A percentile compares a stretch with the other conserved stretches of the same genome.
These are phyloP conservation scores for Malurus alboscapulatus DNA, from an alignment of 2,113 vertebrate species.

Conservation along the genomic window DNA sequence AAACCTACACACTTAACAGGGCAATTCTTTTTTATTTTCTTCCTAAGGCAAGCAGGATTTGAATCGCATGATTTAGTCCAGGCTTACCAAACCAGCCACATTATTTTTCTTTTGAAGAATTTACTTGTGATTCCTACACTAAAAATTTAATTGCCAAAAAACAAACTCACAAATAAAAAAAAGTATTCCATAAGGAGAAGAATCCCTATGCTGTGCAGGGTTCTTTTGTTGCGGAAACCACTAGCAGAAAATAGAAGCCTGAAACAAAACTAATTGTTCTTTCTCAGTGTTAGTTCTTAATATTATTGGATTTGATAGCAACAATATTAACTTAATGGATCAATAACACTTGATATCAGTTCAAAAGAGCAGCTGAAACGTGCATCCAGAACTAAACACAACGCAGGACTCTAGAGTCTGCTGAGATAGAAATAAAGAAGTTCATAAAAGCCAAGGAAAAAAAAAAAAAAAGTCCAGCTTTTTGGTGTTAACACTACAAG, in stretches of 20 bases:
- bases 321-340: background rate
- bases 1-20: background rate
- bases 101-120: background rate
- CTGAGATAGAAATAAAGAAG: background rate
- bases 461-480: background rate
- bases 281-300: background rate
- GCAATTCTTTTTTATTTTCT: background rate
- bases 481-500: background rate
- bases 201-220: background rate
- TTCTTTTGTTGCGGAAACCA: background rate
- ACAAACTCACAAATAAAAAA: background rate
- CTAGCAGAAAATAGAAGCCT: background rate
- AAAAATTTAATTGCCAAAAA: background rate
- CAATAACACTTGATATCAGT: background rate
- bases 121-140: background rate
- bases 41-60: background rate
- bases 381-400: background rate
- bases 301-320: background rate
- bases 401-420: background rate
- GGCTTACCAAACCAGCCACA: background rate
- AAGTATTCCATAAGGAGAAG: background rate
- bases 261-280: background rate
- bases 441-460: background rate
- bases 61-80: rapidly evolving
- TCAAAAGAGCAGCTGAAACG: background rate